phyloP scores from a whole-genome alignment of 2,113 vertebrate genomes.

The Cottus gobio region DNA sequence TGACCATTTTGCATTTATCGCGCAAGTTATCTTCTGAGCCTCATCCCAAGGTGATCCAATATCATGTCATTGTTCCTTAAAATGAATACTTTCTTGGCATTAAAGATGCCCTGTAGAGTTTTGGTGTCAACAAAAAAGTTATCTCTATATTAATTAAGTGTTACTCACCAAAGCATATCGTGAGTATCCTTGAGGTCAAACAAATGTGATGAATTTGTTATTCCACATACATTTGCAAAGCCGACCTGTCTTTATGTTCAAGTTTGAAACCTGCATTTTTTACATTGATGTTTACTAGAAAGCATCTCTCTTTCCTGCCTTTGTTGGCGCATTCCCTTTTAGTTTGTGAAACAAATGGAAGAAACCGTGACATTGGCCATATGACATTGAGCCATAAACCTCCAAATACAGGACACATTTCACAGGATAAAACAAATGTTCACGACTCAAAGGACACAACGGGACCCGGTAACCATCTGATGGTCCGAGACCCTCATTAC shows the following conservation, averaged over 20 bases:
- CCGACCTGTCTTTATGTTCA: neutral
- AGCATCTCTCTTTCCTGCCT: neutral
- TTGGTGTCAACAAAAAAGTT: neutral
- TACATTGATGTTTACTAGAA: neutral
- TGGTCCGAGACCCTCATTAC: constrained; percentile 59
- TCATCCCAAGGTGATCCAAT: neutral
- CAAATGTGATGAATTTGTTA: neutral
- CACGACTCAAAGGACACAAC: constrained; percentile 40
- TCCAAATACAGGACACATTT: constrained; percentile 30
- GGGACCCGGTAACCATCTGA: constrained; percentile 47
- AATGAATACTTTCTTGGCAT: neutral
- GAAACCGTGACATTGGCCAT: constrained; percentile 21
- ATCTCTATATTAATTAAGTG: neutral
- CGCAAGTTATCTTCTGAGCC: neutral
- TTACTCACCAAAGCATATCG: neutral
- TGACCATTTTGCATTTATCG: neutral
- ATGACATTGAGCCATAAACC: constrained; percentile 8
- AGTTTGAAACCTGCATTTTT: neutral
- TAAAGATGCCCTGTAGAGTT: neutral
- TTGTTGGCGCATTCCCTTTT: neutral
- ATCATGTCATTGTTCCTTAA: neutral
- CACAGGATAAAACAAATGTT: constrained; percentile 50
- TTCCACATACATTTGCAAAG: neutral
- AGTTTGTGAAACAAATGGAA: neutral
- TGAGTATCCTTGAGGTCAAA: neutral